Conservation (phyloP, 2,888 invertebrate species). For the Saturnia japonica region DNA sequence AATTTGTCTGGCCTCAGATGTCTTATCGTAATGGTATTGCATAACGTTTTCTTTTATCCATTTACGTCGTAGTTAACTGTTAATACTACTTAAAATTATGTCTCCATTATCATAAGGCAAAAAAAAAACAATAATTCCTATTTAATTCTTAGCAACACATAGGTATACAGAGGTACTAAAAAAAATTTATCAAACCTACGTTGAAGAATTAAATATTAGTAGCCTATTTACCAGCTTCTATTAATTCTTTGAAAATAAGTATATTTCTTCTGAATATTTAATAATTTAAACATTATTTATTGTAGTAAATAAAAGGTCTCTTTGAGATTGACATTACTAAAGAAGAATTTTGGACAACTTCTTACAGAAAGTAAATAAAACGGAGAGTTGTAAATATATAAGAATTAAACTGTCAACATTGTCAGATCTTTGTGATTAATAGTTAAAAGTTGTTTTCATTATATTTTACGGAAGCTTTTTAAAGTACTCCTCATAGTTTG, state of each 20-base stretch:
- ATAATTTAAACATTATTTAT: too few relatives aligned
- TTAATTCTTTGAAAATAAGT: not conserved
- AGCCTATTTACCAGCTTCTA: not conserved
- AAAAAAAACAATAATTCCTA: not conserved
- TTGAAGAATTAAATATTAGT: not conserved
- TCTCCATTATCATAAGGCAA: not conserved
- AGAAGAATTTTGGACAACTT: not conserved
- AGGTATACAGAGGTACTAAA: not conserved
- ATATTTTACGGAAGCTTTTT: too few relatives aligned
- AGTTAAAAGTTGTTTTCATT: too few relatives aligned
- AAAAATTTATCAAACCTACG: not conserved
- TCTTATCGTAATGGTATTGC: not conserved
- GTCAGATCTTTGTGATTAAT: too few relatives aligned
- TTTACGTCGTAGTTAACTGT: not conserved
- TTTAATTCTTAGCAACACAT: not conserved
- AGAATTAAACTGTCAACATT: not conserved
- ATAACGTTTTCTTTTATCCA: not conserved
- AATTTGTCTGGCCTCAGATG: slow-evolving; percentile 29
- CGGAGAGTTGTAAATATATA: not conserved
- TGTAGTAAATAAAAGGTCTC: too few relatives aligned
- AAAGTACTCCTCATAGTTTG: too few relatives aligned
- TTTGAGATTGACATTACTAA: not conserved
- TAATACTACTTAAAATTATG: not conserved
- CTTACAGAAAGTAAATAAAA: not conserved
- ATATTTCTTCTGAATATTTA: too few relatives aligned